Conservation (phyloP, 92 coral and sea anemone species). For the Phenganax marumi region DNA sequence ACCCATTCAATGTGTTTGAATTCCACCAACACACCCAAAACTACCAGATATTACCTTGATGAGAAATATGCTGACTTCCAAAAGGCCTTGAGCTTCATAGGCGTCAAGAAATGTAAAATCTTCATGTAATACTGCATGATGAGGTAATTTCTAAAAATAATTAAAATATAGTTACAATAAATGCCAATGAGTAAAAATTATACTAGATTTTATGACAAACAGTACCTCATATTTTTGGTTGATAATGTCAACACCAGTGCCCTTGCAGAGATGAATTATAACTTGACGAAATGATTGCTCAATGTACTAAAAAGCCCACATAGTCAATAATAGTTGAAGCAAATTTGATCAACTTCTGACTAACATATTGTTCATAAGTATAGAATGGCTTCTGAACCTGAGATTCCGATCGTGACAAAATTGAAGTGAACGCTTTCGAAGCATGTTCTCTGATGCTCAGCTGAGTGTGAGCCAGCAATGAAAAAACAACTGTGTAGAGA, state of each 20-base stretch:
- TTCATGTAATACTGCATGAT: conserved; percentile 74
- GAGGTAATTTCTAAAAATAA: conserved; percentile 65
- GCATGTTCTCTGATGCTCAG: conserved; percentile 96
- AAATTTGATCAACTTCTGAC: neutral
- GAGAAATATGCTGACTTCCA: conserved; percentile 89
- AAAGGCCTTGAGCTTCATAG: conserved; percentile 89
- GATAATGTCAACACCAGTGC: conserved; percentile 59
- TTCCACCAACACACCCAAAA: neutral
- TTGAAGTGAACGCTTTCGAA: conserved; percentile 93
- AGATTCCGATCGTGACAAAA: conserved; percentile 91
- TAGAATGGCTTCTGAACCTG: conserved; percentile 57
- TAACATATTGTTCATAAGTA: neutral
- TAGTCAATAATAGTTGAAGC: neutral
- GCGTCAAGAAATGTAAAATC: conserved; percentile 96
- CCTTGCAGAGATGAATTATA: conserved; percentile 75
- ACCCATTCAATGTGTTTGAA: neutral
- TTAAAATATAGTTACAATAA: neutral
- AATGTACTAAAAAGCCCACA: conserved; percentile 62
- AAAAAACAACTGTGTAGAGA: conserved; percentile 82
- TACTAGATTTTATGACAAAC: neutral
- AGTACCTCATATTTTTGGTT: conserved; percentile 23
- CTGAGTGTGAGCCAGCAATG: conserved; percentile 87
- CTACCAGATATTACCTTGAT: conserved; percentile 53
- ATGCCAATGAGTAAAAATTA: conserved; percentile 15
- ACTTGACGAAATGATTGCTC: conserved; percentile 90